phyloP scores from a whole-genome alignment of 2,113 vertebrate species.

The Nothoprocta perdicaria region DNA sequence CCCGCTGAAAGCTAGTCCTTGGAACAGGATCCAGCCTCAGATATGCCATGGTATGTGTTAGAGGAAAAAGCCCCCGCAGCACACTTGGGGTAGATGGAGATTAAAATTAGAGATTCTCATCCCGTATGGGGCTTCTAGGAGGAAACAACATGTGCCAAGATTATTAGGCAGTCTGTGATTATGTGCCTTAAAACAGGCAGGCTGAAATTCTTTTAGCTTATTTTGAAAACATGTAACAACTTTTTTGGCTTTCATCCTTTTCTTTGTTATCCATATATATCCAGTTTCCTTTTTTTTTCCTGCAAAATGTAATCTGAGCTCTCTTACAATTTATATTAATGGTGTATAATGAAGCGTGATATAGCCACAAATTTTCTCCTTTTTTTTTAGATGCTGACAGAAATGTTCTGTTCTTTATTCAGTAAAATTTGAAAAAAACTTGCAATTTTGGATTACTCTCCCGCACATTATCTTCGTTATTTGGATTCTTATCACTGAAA shows the following conservation, averaged over 20 bases:
- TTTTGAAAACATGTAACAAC: neutral
- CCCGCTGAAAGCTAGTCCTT: neutral
- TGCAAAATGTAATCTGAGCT: neutral
- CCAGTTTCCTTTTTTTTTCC: fast-evolving
- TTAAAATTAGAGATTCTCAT: neutral
- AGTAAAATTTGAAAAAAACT: neutral
- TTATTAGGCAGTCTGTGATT: neutral
- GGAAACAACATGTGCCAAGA: neutral
- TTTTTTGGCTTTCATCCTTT: neutral
- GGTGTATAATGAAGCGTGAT: neutral
- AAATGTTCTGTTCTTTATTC: neutral
- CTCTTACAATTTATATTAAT: neutral
- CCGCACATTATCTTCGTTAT: neutral
- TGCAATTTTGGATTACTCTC: neutral
- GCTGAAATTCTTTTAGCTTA: neutral
- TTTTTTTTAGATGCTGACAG: neutral
- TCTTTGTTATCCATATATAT: neutral
- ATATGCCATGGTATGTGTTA: neutral
- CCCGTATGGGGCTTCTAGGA: neutral
- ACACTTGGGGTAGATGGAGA: neutral
- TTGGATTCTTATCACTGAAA: neutral
- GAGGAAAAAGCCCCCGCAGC: neutral
- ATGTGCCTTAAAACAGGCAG: neutral
- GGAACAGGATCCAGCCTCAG: neutral
- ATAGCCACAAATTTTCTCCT: neutral